A percentile compares a stretch with the other conserved stretches of the same genome.
These are phyloP conservation scores for Lasiommata megera DNA, from an alignment of 2,888 invertebrate genomes.

Conservation along the genomic window DNA sequence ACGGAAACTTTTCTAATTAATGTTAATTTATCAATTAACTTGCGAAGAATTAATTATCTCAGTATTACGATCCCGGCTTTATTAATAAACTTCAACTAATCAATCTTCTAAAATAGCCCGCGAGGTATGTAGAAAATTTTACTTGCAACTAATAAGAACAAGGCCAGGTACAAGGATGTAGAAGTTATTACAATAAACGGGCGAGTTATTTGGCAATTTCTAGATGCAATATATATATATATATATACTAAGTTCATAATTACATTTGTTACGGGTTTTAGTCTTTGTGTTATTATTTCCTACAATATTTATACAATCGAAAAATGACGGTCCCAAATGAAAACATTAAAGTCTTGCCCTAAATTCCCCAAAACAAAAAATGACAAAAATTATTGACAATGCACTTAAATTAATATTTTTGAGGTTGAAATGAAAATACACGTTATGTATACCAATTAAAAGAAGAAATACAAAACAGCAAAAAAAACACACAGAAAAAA, in stretches of 20 bases:
- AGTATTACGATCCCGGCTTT: conserved; percentile 72
- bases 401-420: too few relatives aligned
- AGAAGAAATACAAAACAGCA: too few relatives aligned
- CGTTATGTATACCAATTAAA: too few relatives aligned
- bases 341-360: too few relatives aligned
- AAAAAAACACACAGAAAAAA: too few relatives aligned
- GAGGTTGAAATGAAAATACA: too few relatives aligned
- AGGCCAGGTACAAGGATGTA: background rate
- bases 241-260: background rate
- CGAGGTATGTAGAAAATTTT: conserved; percentile 18
- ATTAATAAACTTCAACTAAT: conserved; percentile 77
- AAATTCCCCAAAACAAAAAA: too few relatives aligned
- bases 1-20: conserved; percentile 75
- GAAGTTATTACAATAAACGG: background rate
- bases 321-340: too few relatives aligned
- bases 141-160: conserved; percentile 8
- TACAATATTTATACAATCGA: too few relatives aligned
- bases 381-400: too few relatives aligned
- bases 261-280: too few relatives aligned
- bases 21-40: conserved; percentile 78
- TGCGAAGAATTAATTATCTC: conserved; percentile 77
- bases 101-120: conserved; percentile 55
- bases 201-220: background rate
- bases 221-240: background rate
- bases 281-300: too few relatives aligned